Conservation (phyloP, 2,888 invertebrate species). For the Meiosimyza decipiens region DNA sequence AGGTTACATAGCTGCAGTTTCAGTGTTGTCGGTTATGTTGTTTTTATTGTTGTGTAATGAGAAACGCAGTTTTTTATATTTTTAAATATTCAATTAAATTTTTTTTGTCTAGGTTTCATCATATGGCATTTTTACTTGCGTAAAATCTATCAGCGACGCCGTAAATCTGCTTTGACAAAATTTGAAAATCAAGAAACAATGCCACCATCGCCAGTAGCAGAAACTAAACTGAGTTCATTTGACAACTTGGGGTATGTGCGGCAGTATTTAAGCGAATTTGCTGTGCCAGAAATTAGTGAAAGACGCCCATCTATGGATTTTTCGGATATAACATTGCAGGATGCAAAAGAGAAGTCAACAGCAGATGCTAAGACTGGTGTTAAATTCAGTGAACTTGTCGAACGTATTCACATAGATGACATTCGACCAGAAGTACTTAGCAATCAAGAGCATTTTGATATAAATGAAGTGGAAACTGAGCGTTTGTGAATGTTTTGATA, state of each 20-base stretch:
- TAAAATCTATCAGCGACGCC: neutral
- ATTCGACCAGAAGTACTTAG: conserved; percentile 14
- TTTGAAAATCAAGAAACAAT: neutral
- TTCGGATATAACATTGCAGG: neutral
- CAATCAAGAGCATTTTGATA: no score
- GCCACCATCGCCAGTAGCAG: no score
- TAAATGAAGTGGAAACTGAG: no score
- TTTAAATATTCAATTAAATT: neutral
- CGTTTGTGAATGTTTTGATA: no score
- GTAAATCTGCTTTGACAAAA: no score
- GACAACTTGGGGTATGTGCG: neutral
- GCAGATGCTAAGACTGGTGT: conserved; percentile 53
- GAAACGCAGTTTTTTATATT: neutral
- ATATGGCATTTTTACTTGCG: conserved; percentile 43
- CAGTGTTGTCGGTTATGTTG: conserved; percentile 41
- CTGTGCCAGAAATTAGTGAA: neutral
- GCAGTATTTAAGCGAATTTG: neutral
- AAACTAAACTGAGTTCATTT: neutral
- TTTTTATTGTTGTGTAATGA: conserved; percentile 42
- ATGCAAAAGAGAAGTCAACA: neutral
- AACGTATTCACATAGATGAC: conserved; percentile 68
- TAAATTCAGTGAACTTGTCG: conserved; percentile 71
- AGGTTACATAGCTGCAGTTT: conserved; percentile 43
- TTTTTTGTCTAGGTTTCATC: conserved; percentile 37
- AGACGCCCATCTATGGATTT: neutral